Percentiles rank a stretch among this genome's conserved stretches.
These are phyloP conservation scores for Heterochromis multidens DNA, from an alignment of 2,113 vertebrate genomes.

Conservation along the genomic window DNA sequence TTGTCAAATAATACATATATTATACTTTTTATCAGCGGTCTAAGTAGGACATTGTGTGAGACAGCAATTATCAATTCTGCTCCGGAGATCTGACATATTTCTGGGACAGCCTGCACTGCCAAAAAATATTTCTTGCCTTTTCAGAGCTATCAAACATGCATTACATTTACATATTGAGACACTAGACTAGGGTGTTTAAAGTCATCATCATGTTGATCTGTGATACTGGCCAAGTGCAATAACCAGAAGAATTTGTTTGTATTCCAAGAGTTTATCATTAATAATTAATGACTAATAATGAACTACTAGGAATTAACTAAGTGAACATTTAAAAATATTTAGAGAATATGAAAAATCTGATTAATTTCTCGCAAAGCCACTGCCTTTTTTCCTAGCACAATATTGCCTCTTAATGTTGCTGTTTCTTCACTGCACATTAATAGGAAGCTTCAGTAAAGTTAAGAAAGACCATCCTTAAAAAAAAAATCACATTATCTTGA, in stretches of 20 bases:
- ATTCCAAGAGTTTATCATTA: not conserved
- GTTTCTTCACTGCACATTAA: not conserved
- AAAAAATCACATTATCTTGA: not conserved
- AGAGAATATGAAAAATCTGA: not conserved
- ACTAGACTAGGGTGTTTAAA: not conserved
- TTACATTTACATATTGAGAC: constrained; percentile 9
- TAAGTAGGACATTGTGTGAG: constrained; percentile 24
- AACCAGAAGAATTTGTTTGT: not conserved
- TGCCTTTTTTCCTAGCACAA: not conserved
- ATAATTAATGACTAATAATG: not conserved
- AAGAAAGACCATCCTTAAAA: not conserved
- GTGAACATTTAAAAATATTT: not conserved
- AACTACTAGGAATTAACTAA: not conserved
- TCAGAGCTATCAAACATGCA: constrained; percentile 1
- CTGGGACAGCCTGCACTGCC: constrained; percentile 1
- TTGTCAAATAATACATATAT: not conserved
- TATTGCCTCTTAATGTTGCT: not conserved
- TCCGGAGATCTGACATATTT: constrained; percentile 20
- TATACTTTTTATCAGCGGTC: constrained; percentile 10
- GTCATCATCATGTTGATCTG: not conserved
- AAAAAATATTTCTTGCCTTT: constrained; percentile 6
- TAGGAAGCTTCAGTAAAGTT: not conserved
- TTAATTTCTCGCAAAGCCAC: not conserved
- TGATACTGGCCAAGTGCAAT: not conserved
- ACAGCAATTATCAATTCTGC: not conserved